These are phyloP conservation scores for Protaetia brevitarsis DNA, from an alignment of 1,140 invertebrate species.

Conservation along the genomic window DNA sequence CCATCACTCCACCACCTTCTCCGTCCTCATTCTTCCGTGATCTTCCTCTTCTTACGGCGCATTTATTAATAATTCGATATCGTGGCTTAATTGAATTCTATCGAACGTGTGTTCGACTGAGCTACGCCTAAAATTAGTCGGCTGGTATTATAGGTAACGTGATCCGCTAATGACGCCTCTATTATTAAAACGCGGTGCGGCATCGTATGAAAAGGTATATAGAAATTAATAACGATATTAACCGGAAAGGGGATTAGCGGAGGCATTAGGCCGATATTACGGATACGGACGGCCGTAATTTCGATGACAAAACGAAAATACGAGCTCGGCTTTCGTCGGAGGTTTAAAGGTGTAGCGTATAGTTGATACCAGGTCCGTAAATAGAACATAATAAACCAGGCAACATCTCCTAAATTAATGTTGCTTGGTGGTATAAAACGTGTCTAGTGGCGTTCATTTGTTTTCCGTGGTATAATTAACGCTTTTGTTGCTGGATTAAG, in stretches of 20 bases:
- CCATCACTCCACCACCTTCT: not conserved
- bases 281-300: not conserved
- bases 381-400: too few relatives aligned
- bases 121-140: not conserved
- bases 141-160: not conserved
- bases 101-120: not conserved
- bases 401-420: too few relatives aligned
- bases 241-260: constrained; percentile 2
- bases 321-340: too few relatives aligned
- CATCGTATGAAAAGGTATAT: not conserved
- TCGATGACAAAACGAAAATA: not conserved
- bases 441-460: too few relatives aligned
- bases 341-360: too few relatives aligned
- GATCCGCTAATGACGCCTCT: constrained; percentile 10
- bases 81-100: not conserved
- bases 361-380: too few relatives aligned
- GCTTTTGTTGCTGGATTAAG: too few relatives aligned
- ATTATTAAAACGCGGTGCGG: constrained; percentile 16
- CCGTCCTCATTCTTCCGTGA: not conserved
- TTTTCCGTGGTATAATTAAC: too few relatives aligned
- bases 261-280: not conserved
- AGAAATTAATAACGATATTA: constrained; percentile 17
- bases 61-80: not conserved
- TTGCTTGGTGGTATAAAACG: too few relatives aligned
- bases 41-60: not conserved